These are phyloP conservation scores for Dastarcus helophoroides DNA, from an alignment of 2,888 invertebrate genomes.

Conservation along the genomic window DNA sequence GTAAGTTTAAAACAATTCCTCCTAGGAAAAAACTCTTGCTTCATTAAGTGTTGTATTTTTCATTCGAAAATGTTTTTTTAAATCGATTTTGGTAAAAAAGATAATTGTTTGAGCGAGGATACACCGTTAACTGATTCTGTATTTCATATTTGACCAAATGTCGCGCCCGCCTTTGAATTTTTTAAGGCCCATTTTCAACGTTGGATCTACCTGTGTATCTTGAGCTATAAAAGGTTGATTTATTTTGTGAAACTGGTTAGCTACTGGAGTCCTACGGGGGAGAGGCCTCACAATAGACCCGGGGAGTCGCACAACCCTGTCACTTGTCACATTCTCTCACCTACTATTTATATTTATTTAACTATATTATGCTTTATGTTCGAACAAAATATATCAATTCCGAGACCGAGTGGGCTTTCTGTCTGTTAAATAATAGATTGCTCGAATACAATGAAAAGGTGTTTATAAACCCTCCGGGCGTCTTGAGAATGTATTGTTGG, in stretches of 20 bases:
- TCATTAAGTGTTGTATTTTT: too few relatives aligned
- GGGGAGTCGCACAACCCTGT: conserved; percentile 29
- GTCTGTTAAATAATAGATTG: conserved; percentile 18
- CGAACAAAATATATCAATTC: conserved; percentile 27
- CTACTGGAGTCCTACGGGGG: conserved; percentile 23
- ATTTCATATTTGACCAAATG: too few relatives aligned
- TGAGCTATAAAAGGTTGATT: conserved; percentile 27
- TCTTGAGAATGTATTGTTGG: conserved; percentile 1
- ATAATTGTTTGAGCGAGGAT: too few relatives aligned
- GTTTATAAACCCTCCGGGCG: conserved; percentile 16
- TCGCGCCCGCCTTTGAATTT: too few relatives aligned
- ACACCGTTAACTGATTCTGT: too few relatives aligned
- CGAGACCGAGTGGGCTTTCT: conserved; percentile 19
- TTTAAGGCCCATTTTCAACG: too few relatives aligned
- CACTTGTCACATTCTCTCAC: conserved; percentile 30
- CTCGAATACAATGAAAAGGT: conserved; percentile 17
- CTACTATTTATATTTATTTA: conserved; percentile 32
- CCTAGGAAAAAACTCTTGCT: too few relatives aligned
- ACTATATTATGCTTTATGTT: conserved; percentile 24
- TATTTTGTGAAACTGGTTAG: conserved; percentile 25
- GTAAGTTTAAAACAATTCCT: too few relatives aligned
- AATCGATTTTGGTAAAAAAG: too few relatives aligned
- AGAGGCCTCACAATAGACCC: conserved; percentile 21
- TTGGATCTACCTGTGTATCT: too few relatives aligned
- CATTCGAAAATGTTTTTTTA: too few relatives aligned